phyloP scores from a whole-genome alignment of 2,113 vertebrate genomes.

The Otocyon megalotis region DNA sequence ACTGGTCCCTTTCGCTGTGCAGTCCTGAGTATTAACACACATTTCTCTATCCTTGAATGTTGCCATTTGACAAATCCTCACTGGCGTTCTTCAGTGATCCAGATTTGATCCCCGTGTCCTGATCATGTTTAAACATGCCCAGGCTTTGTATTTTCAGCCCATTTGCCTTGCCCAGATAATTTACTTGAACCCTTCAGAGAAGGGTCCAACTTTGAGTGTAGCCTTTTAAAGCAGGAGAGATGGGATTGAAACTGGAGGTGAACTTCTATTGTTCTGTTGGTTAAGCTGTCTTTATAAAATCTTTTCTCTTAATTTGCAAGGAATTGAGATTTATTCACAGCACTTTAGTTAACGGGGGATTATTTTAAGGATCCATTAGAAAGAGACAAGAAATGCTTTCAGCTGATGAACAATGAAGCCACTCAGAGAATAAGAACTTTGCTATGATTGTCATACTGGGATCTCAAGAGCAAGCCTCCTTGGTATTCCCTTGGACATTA shows the following conservation, averaged over 20 bases:
- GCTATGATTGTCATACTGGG: not conserved
- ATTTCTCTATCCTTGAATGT: not conserved
- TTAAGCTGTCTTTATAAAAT: not conserved
- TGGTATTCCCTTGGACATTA: not conserved
- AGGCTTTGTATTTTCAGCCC: not conserved
- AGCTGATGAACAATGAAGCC: not conserved
- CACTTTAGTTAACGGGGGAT: not conserved
- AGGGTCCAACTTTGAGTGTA: not conserved
- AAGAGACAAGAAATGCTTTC: constrained; percentile 32
- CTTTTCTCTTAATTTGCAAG: not conserved
- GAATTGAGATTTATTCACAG: not conserved
- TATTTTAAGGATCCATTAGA: constrained; percentile 24
- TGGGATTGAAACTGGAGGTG: not conserved
- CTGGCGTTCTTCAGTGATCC: not conserved
- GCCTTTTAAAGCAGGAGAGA: not conserved
- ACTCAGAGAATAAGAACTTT: not conserved
- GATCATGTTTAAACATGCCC: not conserved
- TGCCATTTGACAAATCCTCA: not conserved
- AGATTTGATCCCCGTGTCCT: not conserved
- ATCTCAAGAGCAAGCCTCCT: not conserved
- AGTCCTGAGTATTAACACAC: not conserved
- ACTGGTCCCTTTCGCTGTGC: not conserved
- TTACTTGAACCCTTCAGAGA: not conserved
- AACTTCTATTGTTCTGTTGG: not conserved
- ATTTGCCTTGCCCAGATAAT: not conserved